Evolutionary conservation across 2,113 vertebrate species (phyloP).

Genomic region (Bolborhynchus lineola): DNA sequence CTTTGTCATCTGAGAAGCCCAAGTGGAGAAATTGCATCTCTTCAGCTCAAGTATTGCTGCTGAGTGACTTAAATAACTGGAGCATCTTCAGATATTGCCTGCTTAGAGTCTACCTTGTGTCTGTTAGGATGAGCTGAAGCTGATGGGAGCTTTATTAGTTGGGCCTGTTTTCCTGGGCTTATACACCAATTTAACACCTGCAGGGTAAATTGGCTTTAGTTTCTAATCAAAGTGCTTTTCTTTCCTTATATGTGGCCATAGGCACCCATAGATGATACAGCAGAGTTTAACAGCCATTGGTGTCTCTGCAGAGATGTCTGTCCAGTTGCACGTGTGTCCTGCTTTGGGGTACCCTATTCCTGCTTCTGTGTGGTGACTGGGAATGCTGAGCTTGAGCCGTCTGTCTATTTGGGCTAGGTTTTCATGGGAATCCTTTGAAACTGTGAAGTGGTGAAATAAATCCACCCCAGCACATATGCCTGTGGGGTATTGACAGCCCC

Average conservation of each 20-base stretch:
- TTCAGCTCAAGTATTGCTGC: not conserved
- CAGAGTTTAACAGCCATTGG: fast-evolving
- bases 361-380: not conserved
- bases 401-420: not conserved
- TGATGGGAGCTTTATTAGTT: not conserved
- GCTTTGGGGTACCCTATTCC: not conserved
- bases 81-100: not conserved
- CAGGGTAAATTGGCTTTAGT: not conserved
- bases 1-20: not conserved
- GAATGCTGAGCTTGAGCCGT: not conserved
- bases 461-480: not conserved
- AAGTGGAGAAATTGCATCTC: not conserved
- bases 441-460: not conserved
- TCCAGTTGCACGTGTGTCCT: not conserved
- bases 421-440: not conserved
- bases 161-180: not conserved
- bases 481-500: fast-evolving
- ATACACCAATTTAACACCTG: not conserved
- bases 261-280: not conserved
- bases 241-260: fast-evolving
- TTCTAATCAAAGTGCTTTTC: not conserved
- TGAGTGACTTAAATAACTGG: not conserved
- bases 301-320: not conserved
- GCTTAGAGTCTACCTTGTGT: not conserved
- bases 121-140: not conserved